Evolutionary conservation across 1,140 invertebrate species (phyloP).

Genomic region (Diploscapter pachys): DNA sequence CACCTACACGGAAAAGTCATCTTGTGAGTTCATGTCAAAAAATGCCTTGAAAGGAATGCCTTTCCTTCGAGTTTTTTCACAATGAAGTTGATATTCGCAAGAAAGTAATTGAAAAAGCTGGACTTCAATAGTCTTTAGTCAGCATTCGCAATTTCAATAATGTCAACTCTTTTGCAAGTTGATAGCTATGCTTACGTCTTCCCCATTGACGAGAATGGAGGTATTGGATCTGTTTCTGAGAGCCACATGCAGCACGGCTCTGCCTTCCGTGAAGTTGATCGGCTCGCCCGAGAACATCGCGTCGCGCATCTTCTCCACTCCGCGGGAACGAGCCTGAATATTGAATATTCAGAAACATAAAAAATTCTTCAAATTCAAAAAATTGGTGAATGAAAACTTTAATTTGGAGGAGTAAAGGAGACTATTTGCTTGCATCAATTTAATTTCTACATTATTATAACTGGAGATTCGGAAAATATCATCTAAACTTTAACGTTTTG

Average conservation of each 20-base stretch:
- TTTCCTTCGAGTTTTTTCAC: too few species aligned
- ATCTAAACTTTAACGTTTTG: too few species aligned
- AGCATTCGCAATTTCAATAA: not conserved
- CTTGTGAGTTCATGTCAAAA: too few species aligned
- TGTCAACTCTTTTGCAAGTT: not conserved
- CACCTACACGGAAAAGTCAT: slow-evolving; percentile 62
- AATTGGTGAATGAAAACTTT: too few species aligned
- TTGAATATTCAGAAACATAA: slow-evolving; percentile 23
- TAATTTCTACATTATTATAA: too few species aligned
- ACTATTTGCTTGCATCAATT: too few species aligned
- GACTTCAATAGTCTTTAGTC: not conserved
- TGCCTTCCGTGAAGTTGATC: slow-evolving; percentile 95
- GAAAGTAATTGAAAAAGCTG: not conserved
- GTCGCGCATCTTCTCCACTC: slow-evolving; percentile 79
- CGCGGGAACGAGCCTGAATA: slow-evolving; percentile 72
- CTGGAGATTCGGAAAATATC: too few species aligned
- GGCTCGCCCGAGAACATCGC: slow-evolving; percentile 90
- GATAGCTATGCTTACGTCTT: slow-evolving; percentile 69
- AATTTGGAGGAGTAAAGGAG: too few species aligned
- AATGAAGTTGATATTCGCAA: slow-evolving; percentile 1
- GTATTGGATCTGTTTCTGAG: slow-evolving; percentile 80
- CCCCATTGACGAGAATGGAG: slow-evolving; percentile 77
- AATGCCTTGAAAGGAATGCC: too few species aligned
- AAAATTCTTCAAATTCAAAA: not conserved
- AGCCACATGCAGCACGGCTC: slow-evolving; percentile 92